Base-by-base conservation (phyloP, 2,888 invertebrate genomes). In the Cataglyphis albicans region DNA sequence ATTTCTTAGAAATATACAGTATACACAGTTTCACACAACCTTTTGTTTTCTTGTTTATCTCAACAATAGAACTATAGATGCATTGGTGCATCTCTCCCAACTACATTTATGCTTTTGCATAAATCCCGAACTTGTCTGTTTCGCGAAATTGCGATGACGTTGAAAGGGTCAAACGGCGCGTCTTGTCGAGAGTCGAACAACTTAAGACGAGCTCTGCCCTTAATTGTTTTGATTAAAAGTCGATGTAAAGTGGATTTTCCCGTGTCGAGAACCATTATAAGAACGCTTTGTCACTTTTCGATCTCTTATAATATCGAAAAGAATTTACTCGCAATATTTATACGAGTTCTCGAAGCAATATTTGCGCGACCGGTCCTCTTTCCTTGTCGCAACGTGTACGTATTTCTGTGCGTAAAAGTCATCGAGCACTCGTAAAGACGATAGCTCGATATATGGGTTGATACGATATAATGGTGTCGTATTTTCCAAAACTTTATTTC, bases 141-240 rank as follows among this genome's bases (percentile, higher is more conserved):
- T 21, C 35, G 59, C 70, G 73, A 70, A 29, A 72, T 72, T 48
- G 59, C 41, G 15, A 21, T 4, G n/a, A 12, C 52, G 59, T 48
- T 25, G 35, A 52, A 80, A 80, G 78, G 41, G 18, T 80, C 59
- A 72, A 80, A 59, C 72, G 59, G 12, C 72, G 21, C 21, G 44
- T 80, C 41, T 72, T 25, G 44, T 59, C 44, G 70, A 41, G 76
- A 41, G 41, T n/a, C n/a, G 41, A 44, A 12, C 21, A 55, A 44
- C 44, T 72, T 38, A 25, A 10, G 32, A 21, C 7, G 18, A 70
- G 48, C 15, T 78, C 44, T 68, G 59, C 59, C 32, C 59, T 72
- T 80, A 73, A 80, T 80, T 73, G 73, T 73, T 59, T 55, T 32
- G 78, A 78, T 72, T 72, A 44, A 48, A 48, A 78, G 59, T 78